Evolutionary conservation across 2,888 invertebrate species (phyloP).

Genomic region (Dryobota labecula): DNA sequence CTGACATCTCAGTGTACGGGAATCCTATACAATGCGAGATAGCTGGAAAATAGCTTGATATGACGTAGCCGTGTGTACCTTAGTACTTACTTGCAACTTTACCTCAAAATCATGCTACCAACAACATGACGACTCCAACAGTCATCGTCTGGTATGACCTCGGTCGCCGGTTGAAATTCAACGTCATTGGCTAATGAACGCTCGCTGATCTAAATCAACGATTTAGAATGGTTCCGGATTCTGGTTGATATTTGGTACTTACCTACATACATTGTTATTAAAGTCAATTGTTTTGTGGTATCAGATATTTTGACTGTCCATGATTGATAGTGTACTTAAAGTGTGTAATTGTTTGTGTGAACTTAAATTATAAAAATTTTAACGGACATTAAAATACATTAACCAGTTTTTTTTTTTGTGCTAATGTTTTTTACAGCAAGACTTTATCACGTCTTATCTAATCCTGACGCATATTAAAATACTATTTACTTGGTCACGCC

Average conservation of each 20-base stretch:
- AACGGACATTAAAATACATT: background rate
- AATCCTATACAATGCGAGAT: no score
- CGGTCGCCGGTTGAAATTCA: constrained; percentile 63
- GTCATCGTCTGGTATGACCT: constrained; percentile 70
- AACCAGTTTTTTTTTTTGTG: background rate
- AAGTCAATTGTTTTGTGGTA: constrained; percentile 19
- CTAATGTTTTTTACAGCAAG: background rate
- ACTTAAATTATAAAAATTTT: background rate
- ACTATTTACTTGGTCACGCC: background rate
- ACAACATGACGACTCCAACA: constrained; percentile 27
- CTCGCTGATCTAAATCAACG: constrained; percentile 62
- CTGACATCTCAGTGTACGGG: no score
- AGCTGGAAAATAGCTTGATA: no score
- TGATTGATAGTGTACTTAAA: constrained; percentile 25
- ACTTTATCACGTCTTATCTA: background rate
- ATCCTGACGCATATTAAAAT: background rate
- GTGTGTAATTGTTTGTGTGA: constrained; percentile 6
- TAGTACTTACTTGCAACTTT: background rate
- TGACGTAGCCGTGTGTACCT: no score
- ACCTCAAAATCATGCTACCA: constrained; percentile 14
- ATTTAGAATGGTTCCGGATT: constrained; percentile 67
- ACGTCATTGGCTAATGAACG: constrained; percentile 67
- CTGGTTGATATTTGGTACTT: constrained; percentile 41
- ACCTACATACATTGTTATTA: constrained; percentile 1
- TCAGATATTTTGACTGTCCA: background rate